These are phyloP conservation scores for Campaea margaritaria DNA, from an alignment of 2,888 invertebrate species.

Conservation along the genomic window DNA sequence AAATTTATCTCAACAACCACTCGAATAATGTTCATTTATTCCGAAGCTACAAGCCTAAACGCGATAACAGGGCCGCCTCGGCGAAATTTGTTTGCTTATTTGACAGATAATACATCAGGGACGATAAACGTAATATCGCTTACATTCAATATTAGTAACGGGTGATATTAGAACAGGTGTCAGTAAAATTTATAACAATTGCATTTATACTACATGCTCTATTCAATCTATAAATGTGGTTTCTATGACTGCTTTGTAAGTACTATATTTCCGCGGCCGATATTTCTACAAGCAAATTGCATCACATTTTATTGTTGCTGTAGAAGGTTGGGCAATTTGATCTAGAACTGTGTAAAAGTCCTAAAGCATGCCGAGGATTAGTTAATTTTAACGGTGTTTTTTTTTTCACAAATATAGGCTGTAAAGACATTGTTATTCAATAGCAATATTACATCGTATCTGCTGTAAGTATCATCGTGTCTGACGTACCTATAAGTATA, in stretches of 20 bases:
- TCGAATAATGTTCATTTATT: conserved; percentile 71
- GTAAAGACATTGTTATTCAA: neutral
- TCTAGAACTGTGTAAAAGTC: neutral
- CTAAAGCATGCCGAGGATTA: neutral
- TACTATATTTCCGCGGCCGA: neutral
- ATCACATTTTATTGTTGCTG: conserved; percentile 8
- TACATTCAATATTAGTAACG: conserved; percentile 61
- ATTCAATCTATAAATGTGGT: conserved; percentile 19
- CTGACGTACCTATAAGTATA: neutral
- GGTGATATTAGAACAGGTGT: conserved; percentile 56
- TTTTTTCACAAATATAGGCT: no score
- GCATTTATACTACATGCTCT: conserved; percentile 36
- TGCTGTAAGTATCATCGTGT: no score
- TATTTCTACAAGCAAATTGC: neutral
- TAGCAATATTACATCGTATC: neutral
- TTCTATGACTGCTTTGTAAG: conserved; percentile 16
- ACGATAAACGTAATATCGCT: conserved; percentile 62
- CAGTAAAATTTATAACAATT: conserved; percentile 52
- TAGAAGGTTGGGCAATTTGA: neutral
- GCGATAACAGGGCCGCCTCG: conserved; percentile 61
- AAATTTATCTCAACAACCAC: conserved; percentile 70
- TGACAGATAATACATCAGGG: conserved; percentile 71
- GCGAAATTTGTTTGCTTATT: conserved; percentile 67
- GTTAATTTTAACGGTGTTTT: neutral
- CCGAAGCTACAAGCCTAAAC: conserved; percentile 60